These are phyloP conservation scores for Phrynocephalus forsythii DNA, from an alignment of 2,797 vertebrate species.

Conservation along the genomic window DNA sequence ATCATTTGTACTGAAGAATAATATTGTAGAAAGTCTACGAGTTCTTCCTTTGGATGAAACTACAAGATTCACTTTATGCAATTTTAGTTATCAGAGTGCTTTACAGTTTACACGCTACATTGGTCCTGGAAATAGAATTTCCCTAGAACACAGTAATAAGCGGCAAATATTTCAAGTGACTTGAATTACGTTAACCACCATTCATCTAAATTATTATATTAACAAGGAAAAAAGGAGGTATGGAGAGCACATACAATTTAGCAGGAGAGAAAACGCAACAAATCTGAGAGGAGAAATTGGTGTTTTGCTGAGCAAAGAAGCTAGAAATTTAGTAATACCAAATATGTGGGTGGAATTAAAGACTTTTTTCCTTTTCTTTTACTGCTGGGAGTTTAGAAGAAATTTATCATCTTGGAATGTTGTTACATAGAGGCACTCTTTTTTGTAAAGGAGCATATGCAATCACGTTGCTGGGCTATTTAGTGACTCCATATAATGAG, in stretches of 20 bases:
- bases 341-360: constrained; percentile 58
- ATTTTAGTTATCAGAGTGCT: constrained; percentile 54
- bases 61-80: constrained; percentile 52
- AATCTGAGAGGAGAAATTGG: constrained; percentile 54
- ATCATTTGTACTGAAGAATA: constrained; percentile 37
- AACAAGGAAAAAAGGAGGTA: constrained; percentile 56
- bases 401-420: constrained; percentile 40
- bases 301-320: constrained; percentile 53
- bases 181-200: constrained; percentile 66
- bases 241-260: constrained; percentile 61
- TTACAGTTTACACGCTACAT: constrained; percentile 68
- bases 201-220: constrained; percentile 69
- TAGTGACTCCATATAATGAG: background rate
- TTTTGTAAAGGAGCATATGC: background rate
- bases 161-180: constrained; percentile 53
- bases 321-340: constrained; percentile 31
- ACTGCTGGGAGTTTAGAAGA: constrained; percentile 35
- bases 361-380: constrained; percentile 30
- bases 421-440: constrained; percentile 2
- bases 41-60: constrained; percentile 35
- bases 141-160: constrained; percentile 56
- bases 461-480: no score
- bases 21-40: constrained; percentile 23
- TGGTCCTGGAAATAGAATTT: constrained; percentile 64
- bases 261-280: constrained; percentile 63